These are phyloP conservation scores for Dione vanillae DNA, from an alignment of 2,888 invertebrate genomes.

Conservation along the genomic window DNA sequence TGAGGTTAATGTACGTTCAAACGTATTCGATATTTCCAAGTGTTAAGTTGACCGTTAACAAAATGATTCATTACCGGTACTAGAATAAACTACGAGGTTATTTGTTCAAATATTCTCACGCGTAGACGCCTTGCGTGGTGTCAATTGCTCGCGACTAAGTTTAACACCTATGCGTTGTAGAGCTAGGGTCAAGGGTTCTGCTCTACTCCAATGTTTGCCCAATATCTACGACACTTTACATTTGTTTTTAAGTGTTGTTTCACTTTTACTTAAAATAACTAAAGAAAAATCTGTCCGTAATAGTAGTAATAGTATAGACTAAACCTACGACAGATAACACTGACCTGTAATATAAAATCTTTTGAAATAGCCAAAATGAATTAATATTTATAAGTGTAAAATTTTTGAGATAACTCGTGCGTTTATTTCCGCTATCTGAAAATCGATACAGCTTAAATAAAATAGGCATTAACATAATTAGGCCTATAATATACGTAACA, in stretches of 20 bases:
- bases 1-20: constrained; percentile 66
- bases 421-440: not conserved
- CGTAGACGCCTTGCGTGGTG: constrained; percentile 64
- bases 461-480: constrained; percentile 39
- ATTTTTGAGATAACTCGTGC: not conserved
- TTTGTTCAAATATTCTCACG: constrained; percentile 83
- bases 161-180: constrained; percentile 70
- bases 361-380: not conserved
- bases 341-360: no score
- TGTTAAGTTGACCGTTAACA: constrained; percentile 75
- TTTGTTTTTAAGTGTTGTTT: constrained; percentile 9
- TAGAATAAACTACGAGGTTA: constrained; percentile 76
- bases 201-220: constrained; percentile 74
- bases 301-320: not conserved
- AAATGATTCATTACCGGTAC: constrained; percentile 81
- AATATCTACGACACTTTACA: constrained; percentile 55
- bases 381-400: not conserved
- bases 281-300: no score
- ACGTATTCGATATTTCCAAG: constrained; percentile 69
- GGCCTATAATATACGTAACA: constrained; percentile 35
- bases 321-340: no score
- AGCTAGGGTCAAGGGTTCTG: constrained; percentile 68
- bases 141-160: constrained; percentile 74
- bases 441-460: constrained; percentile 17
- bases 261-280: constrained; percentile 3